These are phyloP conservation scores for Silurus glanis DNA, from an alignment of 2,113 vertebrate genomes.

Conservation along the genomic window DNA sequence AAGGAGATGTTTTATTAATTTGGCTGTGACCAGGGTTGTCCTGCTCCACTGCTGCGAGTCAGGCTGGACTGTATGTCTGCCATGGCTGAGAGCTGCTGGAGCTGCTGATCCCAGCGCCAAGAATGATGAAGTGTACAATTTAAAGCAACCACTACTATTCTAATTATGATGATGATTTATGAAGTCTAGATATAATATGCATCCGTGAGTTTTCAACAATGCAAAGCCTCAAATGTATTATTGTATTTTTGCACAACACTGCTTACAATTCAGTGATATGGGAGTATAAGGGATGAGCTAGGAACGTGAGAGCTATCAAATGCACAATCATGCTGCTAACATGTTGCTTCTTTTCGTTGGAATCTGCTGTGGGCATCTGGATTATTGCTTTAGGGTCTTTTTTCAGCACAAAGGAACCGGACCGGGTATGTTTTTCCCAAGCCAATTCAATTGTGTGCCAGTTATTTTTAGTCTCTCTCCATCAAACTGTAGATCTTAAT, in stretches of 20 bases:
- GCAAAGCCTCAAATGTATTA: not conserved
- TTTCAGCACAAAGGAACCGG: constrained; percentile 16
- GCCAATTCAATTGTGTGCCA: constrained; percentile 39
- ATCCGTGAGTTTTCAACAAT: not conserved
- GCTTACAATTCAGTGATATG: not conserved
- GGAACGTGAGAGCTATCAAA: not conserved
- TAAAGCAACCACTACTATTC: constrained; percentile 25
- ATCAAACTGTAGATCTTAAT: constrained; percentile 52
- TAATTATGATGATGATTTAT: constrained; percentile 1
- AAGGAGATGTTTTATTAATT: constrained; percentile 45
- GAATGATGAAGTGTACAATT: constrained; percentile 21
- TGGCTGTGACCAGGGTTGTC: constrained; percentile 25
- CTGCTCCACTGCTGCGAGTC: constrained; percentile 29
- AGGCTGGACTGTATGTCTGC: constrained; percentile 22
- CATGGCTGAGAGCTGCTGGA: constrained; percentile 18
- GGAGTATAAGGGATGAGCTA: not conserved
- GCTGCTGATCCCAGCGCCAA: constrained; percentile 26
- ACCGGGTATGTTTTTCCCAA: constrained; percentile 29
- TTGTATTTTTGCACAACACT: not conserved
- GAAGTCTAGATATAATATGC: not conserved
- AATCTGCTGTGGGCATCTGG: not conserved
- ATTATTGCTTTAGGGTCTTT: not conserved
- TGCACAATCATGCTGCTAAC: not conserved
- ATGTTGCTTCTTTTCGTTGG: not conserved
- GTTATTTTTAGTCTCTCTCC: constrained; percentile 49